Evolutionary conservation across 2,888 invertebrate genomes (phyloP), one percentile per base, ranked within the genome.

Genomic region (Agrochola circellaris): DNA sequence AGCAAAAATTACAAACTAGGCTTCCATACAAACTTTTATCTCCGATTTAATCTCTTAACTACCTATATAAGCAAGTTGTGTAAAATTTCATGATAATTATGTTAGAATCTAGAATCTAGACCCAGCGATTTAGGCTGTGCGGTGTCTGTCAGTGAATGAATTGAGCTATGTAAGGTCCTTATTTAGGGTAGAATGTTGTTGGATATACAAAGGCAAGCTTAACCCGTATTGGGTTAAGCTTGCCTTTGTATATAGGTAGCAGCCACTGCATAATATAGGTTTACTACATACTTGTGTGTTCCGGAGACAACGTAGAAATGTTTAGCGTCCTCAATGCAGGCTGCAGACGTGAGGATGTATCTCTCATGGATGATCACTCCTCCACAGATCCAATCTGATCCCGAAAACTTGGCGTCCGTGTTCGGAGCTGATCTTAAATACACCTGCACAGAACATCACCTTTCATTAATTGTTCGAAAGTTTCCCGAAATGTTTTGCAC

Each of bases 231-330:
- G 20, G 2, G 1, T 60, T 17, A 17, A 15, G 23, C n/a, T n/a
- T n/a, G n/a, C n/a, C n/a, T n/a, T n/a, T n/a, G n/a, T n/a, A n/a
- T n/a, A n/a, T n/a, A n/a, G n/a, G n/a, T n/a, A n/a, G n/a, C n/a
- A 51, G 17, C 51, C 34, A 6, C 17, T 51, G 51, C 1, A 54
- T 17, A 17, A 38, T 38, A 34, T 11, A 54, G 7, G 7, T 7
- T 38, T 30, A 45, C 56, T 30, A 45, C 56, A 73, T 73, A 73
- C 73, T 56, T 83, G 61, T 26, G 15, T 3, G 94, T 95, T 54
- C 96, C 96, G 8, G 96, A 94, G 17, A 96, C 80, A 0, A 96
- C 93, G 62, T 93, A 94, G 82, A 96, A 96, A 65, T 94, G 92
- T 48, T 93, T 91, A 0, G 89, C 93, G 30, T 96, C 94, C 72